phyloP scores from a whole-genome alignment of 64 coral and sea anemone species.

The Pocillopora verrucosa region DNA sequence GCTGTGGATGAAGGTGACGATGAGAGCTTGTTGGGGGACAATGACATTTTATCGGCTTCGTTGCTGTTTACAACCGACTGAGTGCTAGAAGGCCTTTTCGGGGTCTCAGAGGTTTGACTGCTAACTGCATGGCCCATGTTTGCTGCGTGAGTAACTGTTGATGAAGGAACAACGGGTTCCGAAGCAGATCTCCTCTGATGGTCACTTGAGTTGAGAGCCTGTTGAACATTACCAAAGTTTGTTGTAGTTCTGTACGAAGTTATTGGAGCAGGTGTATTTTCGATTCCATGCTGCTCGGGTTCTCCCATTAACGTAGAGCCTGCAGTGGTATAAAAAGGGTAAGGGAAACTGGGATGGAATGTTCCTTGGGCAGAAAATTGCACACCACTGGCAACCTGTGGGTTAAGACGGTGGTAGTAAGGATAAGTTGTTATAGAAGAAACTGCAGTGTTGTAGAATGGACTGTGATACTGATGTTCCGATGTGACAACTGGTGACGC shows the following conservation, averaged over 20 bases:
- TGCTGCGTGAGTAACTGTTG: neutral
- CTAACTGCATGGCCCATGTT: neutral
- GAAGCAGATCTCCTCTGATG: neutral
- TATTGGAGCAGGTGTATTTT: neutral
- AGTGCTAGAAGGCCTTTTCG: neutral
- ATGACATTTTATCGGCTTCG: neutral
- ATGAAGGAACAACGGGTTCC: neutral
- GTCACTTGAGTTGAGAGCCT: neutral
- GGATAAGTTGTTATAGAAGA: neutral
- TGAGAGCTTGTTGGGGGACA: neutral
- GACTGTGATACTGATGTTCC: neutral
- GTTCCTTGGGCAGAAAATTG: neutral
- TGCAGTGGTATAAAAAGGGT: constrained; percentile 26
- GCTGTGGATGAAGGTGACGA: constrained; percentile 15
- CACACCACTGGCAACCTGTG: neutral
- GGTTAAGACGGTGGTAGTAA: neutral
- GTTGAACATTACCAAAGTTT: constrained; percentile 3
- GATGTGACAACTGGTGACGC: neutral
- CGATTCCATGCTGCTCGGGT: neutral
- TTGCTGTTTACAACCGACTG: neutral
- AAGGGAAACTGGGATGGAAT: constrained; percentile 40
- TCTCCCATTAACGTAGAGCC: neutral
- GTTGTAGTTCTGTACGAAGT: neutral
- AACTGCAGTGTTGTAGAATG: neutral
- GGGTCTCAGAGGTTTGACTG: neutral